Base-by-base conservation (phyloP, 1,140 invertebrate species). In the Penaeus indicus region DNA sequence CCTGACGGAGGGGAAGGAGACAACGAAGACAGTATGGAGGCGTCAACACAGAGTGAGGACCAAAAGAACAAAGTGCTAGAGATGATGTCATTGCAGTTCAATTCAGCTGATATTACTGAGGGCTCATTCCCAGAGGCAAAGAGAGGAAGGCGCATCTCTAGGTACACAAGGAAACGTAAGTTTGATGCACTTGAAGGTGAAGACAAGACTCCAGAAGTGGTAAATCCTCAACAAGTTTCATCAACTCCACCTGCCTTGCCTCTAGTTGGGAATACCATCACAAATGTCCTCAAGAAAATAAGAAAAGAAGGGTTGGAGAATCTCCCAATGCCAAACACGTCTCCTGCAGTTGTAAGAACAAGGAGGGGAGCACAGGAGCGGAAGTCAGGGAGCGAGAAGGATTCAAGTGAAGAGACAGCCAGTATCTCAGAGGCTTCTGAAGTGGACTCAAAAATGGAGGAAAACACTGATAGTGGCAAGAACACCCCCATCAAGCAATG, bases 41-140 rank as follows among this genome's bases (percentile, higher is more conserved):
- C 22, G 32, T 67, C 78, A 72, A 22, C 47, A 25, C 77, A 87
- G 25, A 81, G 42, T 87, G 85, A 85, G 64, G 90, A 88, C 63
- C 77, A 89, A 42, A 90, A 88, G 64, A 89, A 90, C 54, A 90
- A 90, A 32, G 79, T 90, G 27, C 67, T 90, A 19, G 90, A 90
- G 67, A 78, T 89, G 82, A 90, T 90, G 90, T 90, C 90, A 27
- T 84, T 86, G 21, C 79, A 90, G 27, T 90, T 90, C 54, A 90
- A 90, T 89, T 90, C 90, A 47, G 85, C 87, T 32, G 84, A 54
- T 61, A 86, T 89, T 79, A 79, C 82, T 11, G 90, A 90, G 75
- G 83, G 75, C 67, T 61, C 84, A 61, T 77, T 81, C 25, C 78
- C 85, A 69, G 84, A 90, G 75, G 11, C 75, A 67, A 84, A 82